These are phyloP conservation scores for Coelogynopora nodosa DNA, from an alignment of 2,888 invertebrate genomes.

Conservation along the genomic window DNA sequence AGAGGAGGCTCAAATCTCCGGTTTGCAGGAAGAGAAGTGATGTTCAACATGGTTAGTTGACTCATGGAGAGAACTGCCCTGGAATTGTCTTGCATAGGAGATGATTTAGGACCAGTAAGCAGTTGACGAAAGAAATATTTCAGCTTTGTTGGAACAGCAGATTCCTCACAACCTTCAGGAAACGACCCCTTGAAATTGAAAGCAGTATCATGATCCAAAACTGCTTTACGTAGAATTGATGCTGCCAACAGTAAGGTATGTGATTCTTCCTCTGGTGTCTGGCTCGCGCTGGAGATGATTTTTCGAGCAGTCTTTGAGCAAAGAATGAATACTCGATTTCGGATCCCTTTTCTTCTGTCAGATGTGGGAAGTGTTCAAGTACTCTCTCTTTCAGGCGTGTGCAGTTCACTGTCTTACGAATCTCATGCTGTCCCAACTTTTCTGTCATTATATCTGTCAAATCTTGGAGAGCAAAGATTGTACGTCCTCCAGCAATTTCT, in stretches of 20 bases:
- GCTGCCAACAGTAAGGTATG: conserved; percentile 46
- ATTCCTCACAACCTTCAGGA: too few species aligned
- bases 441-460: conserved; percentile 47
- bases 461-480: too few species aligned
- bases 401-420: conserved; percentile 45
- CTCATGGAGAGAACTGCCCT: too few species aligned
- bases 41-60: too few species aligned
- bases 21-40: too few species aligned
- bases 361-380: conserved; percentile 45
- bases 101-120: too few species aligned
- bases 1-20: too few species aligned
- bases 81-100: too few species aligned
- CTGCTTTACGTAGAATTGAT: conserved; percentile 45
- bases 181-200: conserved; percentile 45
- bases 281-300: conserved; percentile 44
- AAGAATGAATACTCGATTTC: conserved; percentile 41
- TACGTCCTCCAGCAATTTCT: conserved; percentile 47
- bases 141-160: too few species aligned
- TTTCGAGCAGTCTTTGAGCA: conserved; percentile 44
- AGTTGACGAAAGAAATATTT: too few species aligned
- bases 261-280: conserved; percentile 46
- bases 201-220: conserved; percentile 46
- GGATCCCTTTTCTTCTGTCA: conserved; percentile 46
- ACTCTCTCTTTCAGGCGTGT: conserved; percentile 46
- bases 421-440: conserved; percentile 42